A percentile compares a stretch with the other conserved stretches of the same genome.
Conservation (phyloP, 2,113 vertebrate genomes). For the Peromyscus leucopus region DNA sequence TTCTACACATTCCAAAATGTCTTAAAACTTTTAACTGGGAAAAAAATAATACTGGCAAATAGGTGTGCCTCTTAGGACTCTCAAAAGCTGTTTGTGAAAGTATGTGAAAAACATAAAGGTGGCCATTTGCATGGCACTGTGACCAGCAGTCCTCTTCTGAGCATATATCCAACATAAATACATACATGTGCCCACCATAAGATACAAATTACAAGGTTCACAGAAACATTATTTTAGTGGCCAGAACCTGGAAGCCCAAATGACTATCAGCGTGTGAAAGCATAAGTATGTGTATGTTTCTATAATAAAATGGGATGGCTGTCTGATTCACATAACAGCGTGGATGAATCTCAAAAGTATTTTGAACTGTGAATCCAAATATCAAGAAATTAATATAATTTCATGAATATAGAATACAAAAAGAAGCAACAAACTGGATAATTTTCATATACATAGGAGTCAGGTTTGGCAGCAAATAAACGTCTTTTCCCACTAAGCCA, state of each 20-base stretch:
- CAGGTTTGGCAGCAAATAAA: background rate
- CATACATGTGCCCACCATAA: background rate
- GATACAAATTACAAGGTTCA: background rate
- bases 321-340: background rate
- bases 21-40: background rate
- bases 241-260: background rate
- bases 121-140: background rate
- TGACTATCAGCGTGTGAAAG: background rate
- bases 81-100: background rate
- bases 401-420: background rate
- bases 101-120: background rate
- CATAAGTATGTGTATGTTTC: background rate
- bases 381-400: background rate
- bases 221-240: background rate
- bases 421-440: background rate
- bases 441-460: constrained; percentile 25
- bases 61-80: background rate
- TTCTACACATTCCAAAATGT: background rate
- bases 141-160: background rate
- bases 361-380: background rate
- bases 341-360: constrained; percentile 10
- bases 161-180: too few relatives aligned
- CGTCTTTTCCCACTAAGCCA: background rate
- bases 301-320: background rate
- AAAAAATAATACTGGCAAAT: background rate